Evolutionary conservation across 2,888 invertebrate species (phyloP).

Genomic region (Apoderus coryli): DNA sequence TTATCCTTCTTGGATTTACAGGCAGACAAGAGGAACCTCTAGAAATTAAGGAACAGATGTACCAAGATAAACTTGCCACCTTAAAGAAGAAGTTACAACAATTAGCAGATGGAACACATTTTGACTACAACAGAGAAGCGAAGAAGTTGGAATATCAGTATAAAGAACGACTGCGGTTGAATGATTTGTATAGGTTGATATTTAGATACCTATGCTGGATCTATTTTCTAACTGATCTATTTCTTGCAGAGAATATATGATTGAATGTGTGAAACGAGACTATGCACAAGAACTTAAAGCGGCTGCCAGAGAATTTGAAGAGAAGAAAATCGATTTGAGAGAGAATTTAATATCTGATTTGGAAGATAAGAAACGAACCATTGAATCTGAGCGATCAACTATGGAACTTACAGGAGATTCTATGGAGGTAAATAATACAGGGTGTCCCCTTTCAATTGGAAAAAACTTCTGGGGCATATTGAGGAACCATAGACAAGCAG

Average conservation of each 20-base stretch:
- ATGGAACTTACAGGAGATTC: slow-evolving; percentile 66
- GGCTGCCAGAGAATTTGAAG: slow-evolving; percentile 85
- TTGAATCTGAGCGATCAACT: slow-evolving; percentile 73
- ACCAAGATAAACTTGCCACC: slow-evolving; percentile 78
- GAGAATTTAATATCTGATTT: slow-evolving; percentile 82
- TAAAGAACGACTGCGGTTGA: slow-evolving; percentile 64
- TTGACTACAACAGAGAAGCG: slow-evolving; percentile 70
- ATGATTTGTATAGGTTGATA: slow-evolving; percentile 43
- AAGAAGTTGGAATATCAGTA: slow-evolving; percentile 70
- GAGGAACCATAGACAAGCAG: too few species aligned
- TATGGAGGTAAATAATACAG: slow-evolving; percentile 20
- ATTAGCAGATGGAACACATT: slow-evolving; percentile 70
- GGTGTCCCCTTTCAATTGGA: too few species aligned
- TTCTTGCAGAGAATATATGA: slow-evolving; percentile 53
- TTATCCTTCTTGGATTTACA: slow-evolving; percentile 12
- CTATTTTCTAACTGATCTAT: not conserved
- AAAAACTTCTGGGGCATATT: too few species aligned
- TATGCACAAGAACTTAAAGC: slow-evolving; percentile 78
- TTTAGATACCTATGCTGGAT: too few species aligned
- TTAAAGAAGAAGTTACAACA: slow-evolving; percentile 83
- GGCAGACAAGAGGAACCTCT: slow-evolving; percentile 59
- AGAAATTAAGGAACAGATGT: slow-evolving; percentile 81
- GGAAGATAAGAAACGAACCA: slow-evolving; percentile 80
- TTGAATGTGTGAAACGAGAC: slow-evolving; percentile 77
- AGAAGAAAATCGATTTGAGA: slow-evolving; percentile 81